A percentile compares a stretch with the other conserved stretches of the same genome.
Conservation (phyloP, 2,113 vertebrate genomes). For the Eulemur rufifrons region DNA sequence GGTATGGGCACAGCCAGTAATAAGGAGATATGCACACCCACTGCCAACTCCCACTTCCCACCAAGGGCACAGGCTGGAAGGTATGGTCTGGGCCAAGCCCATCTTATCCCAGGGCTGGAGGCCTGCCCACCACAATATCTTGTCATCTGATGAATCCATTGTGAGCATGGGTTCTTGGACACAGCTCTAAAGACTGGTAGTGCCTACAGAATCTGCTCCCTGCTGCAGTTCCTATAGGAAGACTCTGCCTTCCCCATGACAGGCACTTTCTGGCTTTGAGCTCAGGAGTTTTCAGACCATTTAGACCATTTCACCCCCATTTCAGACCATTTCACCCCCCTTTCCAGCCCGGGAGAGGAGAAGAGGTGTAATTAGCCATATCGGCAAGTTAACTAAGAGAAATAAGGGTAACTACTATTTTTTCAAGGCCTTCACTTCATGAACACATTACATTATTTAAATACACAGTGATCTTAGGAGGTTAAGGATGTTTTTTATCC, state of each 20-base stretch:
- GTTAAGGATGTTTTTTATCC: not conserved
- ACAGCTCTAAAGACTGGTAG: not conserved
- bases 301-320: not conserved
- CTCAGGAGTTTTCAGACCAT: not conserved
- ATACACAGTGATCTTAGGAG: not conserved
- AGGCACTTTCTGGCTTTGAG: constrained; percentile 21
- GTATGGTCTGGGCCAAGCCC: not conserved
- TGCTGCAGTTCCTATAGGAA: not conserved
- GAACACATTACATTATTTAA: not conserved
- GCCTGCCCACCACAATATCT: not conserved
- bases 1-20: not conserved
- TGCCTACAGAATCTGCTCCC: not conserved
- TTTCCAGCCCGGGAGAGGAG: not conserved
- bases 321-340: not conserved
- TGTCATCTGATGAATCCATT: not conserved
- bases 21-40: not conserved
- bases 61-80: not conserved
- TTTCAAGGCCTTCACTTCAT: not conserved
- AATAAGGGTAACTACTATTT: not conserved
- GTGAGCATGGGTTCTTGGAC: not conserved
- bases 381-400: not conserved
- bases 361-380: not conserved
- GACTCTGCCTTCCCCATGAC: not conserved
- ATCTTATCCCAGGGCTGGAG: not conserved
- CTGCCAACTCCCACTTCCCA: not conserved